Evolutionary conservation across 2,888 invertebrate genomes (phyloP).

Genomic region (Agrotis puta): DNA sequence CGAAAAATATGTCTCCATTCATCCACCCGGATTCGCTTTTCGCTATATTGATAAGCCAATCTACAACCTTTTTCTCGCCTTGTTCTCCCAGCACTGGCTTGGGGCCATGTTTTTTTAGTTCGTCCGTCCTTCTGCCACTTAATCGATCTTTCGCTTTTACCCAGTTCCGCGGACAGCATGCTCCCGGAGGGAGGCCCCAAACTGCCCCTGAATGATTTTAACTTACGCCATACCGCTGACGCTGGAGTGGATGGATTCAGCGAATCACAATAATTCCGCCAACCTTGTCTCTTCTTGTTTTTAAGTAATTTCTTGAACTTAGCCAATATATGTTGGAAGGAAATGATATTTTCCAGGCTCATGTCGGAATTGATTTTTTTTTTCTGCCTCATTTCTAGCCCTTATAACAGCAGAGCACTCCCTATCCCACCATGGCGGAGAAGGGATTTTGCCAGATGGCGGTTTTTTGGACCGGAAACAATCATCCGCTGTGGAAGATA

Average conservation of each 20-base stretch:
- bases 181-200: no score
- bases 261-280: background rate
- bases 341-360: background rate
- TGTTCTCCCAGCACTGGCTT: slow-evolving; percentile 43
- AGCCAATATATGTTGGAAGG: background rate
- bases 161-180: background rate
- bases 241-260: background rate
- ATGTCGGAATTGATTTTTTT: background rate
- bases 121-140: slow-evolving; percentile 39
- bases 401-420: background rate
- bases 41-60: slow-evolving; percentile 63
- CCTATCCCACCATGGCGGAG: slow-evolving; percentile 1
- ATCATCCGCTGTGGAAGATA: no score
- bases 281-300: background rate
- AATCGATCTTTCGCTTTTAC: slow-evolving; percentile 16
- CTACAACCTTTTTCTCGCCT: slow-evolving; percentile 56
- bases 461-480: no score
- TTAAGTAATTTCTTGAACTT: slow-evolving; percentile 4
- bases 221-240: background rate
- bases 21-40: slow-evolving; percentile 65
- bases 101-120: slow-evolving; percentile 51
- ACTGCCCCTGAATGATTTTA: background rate
- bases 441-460: no score
- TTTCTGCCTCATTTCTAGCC: no score
- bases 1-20: slow-evolving; percentile 24